A percentile compares a stretch with the other conserved stretches of the same genome.
Evolutionary conservation across 1,140 invertebrate species (phyloP).

Genomic region (Lysiphlebus fabarum): DNA sequence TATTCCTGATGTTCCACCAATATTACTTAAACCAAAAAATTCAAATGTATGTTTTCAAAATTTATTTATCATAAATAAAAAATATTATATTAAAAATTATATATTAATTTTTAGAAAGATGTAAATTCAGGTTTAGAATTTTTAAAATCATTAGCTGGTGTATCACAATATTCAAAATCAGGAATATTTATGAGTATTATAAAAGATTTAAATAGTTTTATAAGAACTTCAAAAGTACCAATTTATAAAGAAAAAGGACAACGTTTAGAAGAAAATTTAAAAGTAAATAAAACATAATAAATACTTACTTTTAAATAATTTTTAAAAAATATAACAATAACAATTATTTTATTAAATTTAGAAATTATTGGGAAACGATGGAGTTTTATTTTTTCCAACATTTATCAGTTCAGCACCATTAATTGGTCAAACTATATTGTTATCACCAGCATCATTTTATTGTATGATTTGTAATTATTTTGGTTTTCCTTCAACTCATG

Average conservation of each 20-base stretch:
- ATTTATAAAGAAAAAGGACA: slow-evolving; percentile 42
- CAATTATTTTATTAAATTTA: slow-evolving; percentile 33
- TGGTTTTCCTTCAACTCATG: slow-evolving; percentile 71
- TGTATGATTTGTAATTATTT: slow-evolving; percentile 73
- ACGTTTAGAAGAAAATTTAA: slow-evolving; percentile 41
- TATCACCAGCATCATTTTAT: slow-evolving; percentile 64
- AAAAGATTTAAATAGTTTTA: slow-evolving; percentile 44
- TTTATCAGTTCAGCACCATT: slow-evolving; percentile 64
- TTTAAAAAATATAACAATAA: slow-evolving; percentile 21
- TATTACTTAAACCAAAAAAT: slow-evolving; percentile 53
- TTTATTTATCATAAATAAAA: background rate
- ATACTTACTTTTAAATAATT: background rate
- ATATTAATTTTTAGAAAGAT: slow-evolving; percentile 17
- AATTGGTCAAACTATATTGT: slow-evolving; percentile 60
- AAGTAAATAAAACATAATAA: slow-evolving; percentile 35
- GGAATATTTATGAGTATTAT: slow-evolving; percentile 47
- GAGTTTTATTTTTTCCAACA: slow-evolving; percentile 74
- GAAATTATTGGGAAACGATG: slow-evolving; percentile 61
- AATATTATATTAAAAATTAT: background rate
- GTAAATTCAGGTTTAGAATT: slow-evolving; percentile 49
- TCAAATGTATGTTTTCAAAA: slow-evolving; percentile 48
- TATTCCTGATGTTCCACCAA: slow-evolving; percentile 54
- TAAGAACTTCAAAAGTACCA: slow-evolving; percentile 35
- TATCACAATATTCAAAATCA: slow-evolving; percentile 47
- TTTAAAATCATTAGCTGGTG: slow-evolving; percentile 47